Evolutionary conservation across 2,797 vertebrate species (phyloP).

Genomic region (Neosilurus hyrtlii): DNA sequence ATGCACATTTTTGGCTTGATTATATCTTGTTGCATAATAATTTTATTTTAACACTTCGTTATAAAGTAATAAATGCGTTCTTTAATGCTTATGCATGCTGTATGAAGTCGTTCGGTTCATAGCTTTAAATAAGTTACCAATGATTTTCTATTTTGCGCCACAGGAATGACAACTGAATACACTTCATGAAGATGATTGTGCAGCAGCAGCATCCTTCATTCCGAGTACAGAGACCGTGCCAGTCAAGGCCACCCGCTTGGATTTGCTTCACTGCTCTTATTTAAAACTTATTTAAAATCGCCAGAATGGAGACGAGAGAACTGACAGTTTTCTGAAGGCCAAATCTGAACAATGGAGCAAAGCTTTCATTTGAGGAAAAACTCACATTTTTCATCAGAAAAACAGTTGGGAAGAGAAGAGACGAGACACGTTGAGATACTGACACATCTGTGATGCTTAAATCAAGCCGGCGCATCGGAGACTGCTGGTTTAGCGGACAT

Average conservation of each 20-base stretch:
- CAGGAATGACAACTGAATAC: not conserved
- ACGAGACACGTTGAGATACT: not conserved
- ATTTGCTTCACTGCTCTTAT: constrained; percentile 6
- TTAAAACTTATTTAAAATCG: not conserved
- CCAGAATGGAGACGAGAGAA: not conserved
- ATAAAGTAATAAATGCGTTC: not conserved
- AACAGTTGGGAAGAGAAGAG: not conserved
- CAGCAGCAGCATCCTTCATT: not conserved
- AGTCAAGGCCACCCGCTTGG: not conserved
- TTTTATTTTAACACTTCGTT: not conserved
- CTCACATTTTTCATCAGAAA: not conserved
- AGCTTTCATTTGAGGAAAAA: too few species aligned
- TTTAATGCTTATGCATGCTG: not conserved
- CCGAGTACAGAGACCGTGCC: not conserved
- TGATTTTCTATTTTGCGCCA: not conserved
- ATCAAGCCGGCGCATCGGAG: constrained; percentile 28
- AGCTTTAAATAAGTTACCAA: not conserved
- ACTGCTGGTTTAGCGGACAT: constrained; percentile 11
- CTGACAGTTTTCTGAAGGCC: constrained; percentile 3
- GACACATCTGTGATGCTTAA: constrained; percentile 1
- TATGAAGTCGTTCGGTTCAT: not conserved
- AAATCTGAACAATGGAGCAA: not conserved
- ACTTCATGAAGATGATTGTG: too few species aligned
- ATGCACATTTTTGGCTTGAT: not conserved
- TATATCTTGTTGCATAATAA: not conserved